Percentiles rank a stretch among this genome's conserved stretches.
Conservation (phyloP, 2,113 vertebrate species). For the Mustela nigripes region DNA sequence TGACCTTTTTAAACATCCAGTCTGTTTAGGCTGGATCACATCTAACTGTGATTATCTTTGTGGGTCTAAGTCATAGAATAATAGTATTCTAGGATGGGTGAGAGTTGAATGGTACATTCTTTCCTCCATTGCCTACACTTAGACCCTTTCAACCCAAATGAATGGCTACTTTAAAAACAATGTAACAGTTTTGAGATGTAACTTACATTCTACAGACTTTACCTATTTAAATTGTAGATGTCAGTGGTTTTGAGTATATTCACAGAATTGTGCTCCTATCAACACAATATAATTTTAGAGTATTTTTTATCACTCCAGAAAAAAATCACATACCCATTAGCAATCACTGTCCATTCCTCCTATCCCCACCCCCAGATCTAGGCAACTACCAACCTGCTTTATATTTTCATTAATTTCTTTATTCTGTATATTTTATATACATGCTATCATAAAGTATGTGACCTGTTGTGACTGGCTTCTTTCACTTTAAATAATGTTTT, state of each 20-base stretch:
- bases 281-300: background rate
- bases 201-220: background rate
- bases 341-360: background rate
- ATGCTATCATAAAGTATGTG: background rate
- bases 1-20: background rate
- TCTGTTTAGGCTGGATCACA: background rate
- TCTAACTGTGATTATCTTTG: background rate
- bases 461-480: background rate
- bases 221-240: background rate
- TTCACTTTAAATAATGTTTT: conserved; percentile 23
- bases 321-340: background rate
- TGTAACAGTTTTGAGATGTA: background rate
- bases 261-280: background rate
- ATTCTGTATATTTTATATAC: background rate
- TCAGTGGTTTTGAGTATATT: background rate
- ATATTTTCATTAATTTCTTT: background rate
- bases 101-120: background rate
- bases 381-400: background rate
- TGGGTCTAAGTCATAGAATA: background rate
- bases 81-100: background rate
- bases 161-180: background rate
- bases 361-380: too few species aligned
- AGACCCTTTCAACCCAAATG: background rate
- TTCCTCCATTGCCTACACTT: background rate
- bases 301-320: background rate